Evolutionary conservation across 1,140 invertebrate species (phyloP).

Genomic region (Pseudoatta argentina): DNA sequence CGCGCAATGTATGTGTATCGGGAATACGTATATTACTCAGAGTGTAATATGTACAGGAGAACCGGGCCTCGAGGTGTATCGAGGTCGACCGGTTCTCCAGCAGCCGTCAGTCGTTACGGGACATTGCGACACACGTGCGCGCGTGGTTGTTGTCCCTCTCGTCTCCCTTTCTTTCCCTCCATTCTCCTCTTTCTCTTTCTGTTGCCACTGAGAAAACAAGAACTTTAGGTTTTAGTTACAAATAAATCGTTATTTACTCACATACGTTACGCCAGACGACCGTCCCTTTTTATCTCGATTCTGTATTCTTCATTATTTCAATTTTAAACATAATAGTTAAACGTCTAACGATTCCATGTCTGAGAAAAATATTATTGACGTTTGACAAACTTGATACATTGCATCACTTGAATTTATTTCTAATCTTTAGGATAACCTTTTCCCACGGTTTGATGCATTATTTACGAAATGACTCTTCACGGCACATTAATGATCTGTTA

Average conservation of each 20-base stretch:
- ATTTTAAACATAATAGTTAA: neutral
- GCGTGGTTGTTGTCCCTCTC: conserved; percentile 58
- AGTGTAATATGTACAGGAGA: conserved; percentile 69
- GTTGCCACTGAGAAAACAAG: conserved; percentile 52
- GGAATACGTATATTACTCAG: conserved; percentile 66
- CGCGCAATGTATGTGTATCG: conserved; percentile 57
- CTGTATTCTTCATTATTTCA: neutral
- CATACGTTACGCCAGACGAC: neutral
- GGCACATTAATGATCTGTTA: no score
- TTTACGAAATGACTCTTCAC: no score
- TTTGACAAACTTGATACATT: no score
- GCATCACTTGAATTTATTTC: no score
- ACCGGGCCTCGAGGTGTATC: conserved; percentile 77
- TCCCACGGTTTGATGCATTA: no score
- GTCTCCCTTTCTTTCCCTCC: conserved; percentile 13
- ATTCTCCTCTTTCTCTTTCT: conserved; percentile 25
- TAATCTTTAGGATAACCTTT: no score
- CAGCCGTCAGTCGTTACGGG: conserved; percentile 83
- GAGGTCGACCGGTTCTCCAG: conserved; percentile 85
- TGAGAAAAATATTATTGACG: no score
- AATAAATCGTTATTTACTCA: conserved; percentile 80
- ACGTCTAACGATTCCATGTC: no score
- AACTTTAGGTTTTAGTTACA: conserved; percentile 74
- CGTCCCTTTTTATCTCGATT: neutral
- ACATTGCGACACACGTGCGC: conserved; percentile 82